phyloP scores from a whole-genome alignment of 2,113 vertebrate species.

The Leptosomus discolor region DNA sequence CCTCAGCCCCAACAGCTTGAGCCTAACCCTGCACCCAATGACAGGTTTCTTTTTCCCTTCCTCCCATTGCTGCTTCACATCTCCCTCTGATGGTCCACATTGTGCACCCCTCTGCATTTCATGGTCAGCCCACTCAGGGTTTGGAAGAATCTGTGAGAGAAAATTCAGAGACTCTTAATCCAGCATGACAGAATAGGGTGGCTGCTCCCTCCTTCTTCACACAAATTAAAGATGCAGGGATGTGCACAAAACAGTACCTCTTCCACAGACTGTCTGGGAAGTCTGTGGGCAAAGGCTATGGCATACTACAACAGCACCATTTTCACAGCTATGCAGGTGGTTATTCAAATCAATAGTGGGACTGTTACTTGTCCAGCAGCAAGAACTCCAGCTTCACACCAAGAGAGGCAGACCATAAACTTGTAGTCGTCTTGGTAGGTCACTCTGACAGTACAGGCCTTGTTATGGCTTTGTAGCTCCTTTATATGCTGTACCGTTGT shows the following conservation, averaged over 20 bases:
- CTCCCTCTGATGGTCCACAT: neutral
- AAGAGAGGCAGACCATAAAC: neutral
- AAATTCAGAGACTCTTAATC: neutral
- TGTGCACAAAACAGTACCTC: neutral
- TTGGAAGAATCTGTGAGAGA: neutral
- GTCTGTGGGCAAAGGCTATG: neutral
- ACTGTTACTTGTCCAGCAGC: neutral
- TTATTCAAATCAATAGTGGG: neutral
- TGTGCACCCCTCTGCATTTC: neutral
- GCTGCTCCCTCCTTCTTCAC: rapidly evolving
- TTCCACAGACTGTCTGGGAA: neutral
- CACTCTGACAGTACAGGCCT: neutral
- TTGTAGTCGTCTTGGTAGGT: neutral
- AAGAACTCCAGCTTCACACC: neutral
- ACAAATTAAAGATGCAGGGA: neutral
- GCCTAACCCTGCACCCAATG: neutral
- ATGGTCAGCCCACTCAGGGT: neutral
- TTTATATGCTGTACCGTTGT: neutral
- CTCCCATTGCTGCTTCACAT: neutral
- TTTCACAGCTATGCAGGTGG: neutral
- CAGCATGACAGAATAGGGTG: neutral
- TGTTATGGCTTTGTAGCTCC: neutral
- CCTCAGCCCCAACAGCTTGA: neutral
- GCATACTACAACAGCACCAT: neutral
- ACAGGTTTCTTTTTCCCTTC: neutral